Base-by-base conservation (phyloP, 2,888 invertebrate species). In the Iphiclides podalirius region DNA sequence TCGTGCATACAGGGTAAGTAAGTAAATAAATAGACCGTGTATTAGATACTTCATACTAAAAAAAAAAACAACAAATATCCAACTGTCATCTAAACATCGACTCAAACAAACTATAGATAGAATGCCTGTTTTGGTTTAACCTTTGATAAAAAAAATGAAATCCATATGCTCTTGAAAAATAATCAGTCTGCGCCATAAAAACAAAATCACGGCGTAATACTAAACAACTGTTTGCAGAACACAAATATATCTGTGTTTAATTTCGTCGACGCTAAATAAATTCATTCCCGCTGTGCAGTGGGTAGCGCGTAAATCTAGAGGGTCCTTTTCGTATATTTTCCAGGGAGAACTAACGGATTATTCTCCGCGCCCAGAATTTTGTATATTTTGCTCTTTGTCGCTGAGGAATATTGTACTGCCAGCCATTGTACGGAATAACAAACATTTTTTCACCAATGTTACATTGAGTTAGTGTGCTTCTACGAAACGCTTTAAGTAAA, bases 211-310 rank as follows among this genome's bases (percentile, higher is more conserved):
- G 14, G 6, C 26, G 17, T 42, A 47, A 43, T 35, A 35, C 39
- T 49, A 43, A 55, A 45, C 57, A 63, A 59, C 59, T 58, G 57
- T 61, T 52, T 57, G 52, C 52, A 59, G 58, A 61, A 60, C 58
- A 61, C 62, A 69, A 75, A 71, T 71, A 66, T 70, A 72, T 70
- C 67, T 69, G 61, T 65, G 62, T 66, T 72, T 70, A 72, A 75
- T 76, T 77, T 75, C 54, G 63, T 59, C 60, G 61, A 54, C 61
- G 64, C 63, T 67, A 70, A 73, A 78, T 75, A 75, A 75, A 75
- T 76, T 77, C 66, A 74, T 76, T 75, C 63, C 59, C 64, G 55
- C 63, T 60, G 64, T 65, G 67, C 67, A 63, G 57, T 58, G 60
- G 60, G 61, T 52, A 59, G 58, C 64, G 64, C 66, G 70, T 75